Conservation (phyloP, 2,113 vertebrate species). For the Halcyon malimbica region DNA sequence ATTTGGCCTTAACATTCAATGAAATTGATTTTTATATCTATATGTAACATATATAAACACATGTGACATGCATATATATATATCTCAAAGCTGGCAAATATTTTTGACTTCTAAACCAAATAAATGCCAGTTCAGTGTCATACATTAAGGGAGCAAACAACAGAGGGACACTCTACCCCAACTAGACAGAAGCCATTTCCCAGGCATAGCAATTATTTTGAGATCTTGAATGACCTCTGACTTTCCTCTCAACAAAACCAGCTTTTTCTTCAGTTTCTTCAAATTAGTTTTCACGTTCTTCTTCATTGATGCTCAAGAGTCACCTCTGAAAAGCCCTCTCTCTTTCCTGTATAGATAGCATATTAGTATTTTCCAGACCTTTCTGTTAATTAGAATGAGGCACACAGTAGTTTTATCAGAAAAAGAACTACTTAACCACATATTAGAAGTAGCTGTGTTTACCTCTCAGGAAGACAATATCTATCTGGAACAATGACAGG, state of each 20-base stretch:
- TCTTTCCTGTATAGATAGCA: neutral
- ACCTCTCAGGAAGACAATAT: neutral
- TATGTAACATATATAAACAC: neutral
- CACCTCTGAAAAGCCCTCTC: neutral
- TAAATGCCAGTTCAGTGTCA: neutral
- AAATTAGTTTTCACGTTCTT: neutral
- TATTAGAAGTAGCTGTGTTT: neutral
- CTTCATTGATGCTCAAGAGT: neutral
- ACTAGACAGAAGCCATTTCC: neutral
- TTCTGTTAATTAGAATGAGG: neutral
- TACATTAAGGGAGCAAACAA: neutral
- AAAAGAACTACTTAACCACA: neutral
- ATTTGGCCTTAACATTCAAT: neutral
- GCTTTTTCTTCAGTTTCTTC: neutral
- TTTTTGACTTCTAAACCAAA: neutral
- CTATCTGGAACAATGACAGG: neutral
- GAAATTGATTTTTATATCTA: neutral
- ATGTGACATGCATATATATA: neutral
- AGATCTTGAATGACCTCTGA: neutral
- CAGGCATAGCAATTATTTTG: neutral
- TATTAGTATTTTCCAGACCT: neutral
- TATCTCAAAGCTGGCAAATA: neutral
- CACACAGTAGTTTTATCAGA: neutral
- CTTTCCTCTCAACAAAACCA: neutral
- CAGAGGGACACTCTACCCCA: neutral